Percentiles rank a stretch among this genome's conserved stretches.
Conservation (phyloP, 1,140 invertebrate species). For the Saxidomus purpurata region DNA sequence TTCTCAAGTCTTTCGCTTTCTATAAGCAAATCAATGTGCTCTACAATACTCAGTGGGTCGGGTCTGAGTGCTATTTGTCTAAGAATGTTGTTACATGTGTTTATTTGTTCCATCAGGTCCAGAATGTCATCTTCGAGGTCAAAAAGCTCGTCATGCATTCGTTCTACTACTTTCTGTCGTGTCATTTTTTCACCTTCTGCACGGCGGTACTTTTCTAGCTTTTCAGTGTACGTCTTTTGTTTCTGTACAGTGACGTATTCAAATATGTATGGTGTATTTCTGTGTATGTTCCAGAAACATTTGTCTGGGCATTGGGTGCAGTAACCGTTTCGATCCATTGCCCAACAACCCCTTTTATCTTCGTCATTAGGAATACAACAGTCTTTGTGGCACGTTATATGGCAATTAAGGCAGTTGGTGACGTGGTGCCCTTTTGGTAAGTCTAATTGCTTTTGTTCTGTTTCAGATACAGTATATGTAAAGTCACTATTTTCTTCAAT, state of each 20-base stretch:
- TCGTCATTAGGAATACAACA: slow-evolving; percentile 46
- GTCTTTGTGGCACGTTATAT: slow-evolving; percentile 64
- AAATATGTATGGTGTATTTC: slow-evolving; percentile 47
- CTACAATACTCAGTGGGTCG: neutral
- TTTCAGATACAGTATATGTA: slow-evolving; percentile 31
- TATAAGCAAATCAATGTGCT: slow-evolving; percentile 39
- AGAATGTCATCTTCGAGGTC: neutral
- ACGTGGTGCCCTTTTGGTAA: slow-evolving; percentile 49
- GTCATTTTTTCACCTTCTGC: neutral
- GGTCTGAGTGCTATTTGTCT: slow-evolving; percentile 21
- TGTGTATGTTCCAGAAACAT: slow-evolving; percentile 52
- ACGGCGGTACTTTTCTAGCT: slow-evolving; percentile 11
- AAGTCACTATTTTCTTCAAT: slow-evolving; percentile 66
- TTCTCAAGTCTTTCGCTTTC: slow-evolving; percentile 35
- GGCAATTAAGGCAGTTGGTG: slow-evolving; percentile 65
- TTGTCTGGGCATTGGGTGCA: slow-evolving; percentile 36
- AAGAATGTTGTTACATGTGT: neutral
- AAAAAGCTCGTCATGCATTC: slow-evolving; percentile 20
- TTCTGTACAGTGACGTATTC: neutral
- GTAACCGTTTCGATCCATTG: slow-evolving; percentile 2
- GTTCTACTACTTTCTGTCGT: neutral
- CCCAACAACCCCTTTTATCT: slow-evolving; percentile 8
- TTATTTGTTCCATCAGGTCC: neutral
- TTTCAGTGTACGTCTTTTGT: slow-evolving; percentile 24
- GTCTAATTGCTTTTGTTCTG: slow-evolving; percentile 18